Evolutionary conservation across 2,113 vertebrate genomes (phyloP).

Genomic region (Zeus faber): DNA sequence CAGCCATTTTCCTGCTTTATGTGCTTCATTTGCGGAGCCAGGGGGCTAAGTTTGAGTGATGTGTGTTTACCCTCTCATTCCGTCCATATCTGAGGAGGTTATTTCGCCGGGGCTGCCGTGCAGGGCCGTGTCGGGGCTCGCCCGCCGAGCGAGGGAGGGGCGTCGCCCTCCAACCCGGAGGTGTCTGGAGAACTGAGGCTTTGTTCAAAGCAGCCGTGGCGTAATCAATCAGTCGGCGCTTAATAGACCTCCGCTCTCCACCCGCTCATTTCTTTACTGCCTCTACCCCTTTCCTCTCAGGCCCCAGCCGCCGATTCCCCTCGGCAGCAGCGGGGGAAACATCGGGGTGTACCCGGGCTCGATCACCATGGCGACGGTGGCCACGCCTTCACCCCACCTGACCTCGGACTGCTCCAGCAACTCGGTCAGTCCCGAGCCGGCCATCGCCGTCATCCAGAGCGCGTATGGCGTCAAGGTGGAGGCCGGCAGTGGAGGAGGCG

Average conservation of each 20-base stretch:
- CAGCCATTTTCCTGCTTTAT: slow-evolving; percentile 46
- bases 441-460: slow-evolving; percentile 96
- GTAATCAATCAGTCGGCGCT: slow-evolving; percentile 11
- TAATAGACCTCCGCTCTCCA: slow-evolving; percentile 1
- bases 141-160: slow-evolving; percentile 24
- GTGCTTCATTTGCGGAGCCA: slow-evolving; percentile 45
- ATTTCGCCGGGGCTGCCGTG: slow-evolving; percentile 11
- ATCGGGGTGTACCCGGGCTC: slow-evolving; percentile 93
- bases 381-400: slow-evolving; percentile 92
- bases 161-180: not conserved
- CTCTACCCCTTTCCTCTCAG: slow-evolving; percentile 54
- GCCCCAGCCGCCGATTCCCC: slow-evolving; percentile 94
- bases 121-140: slow-evolving; percentile 27
- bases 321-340: slow-evolving; percentile 85
- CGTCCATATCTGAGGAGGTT: slow-evolving; percentile 23
- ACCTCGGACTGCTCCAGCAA: slow-evolving; percentile 98
- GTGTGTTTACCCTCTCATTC: slow-evolving; percentile 36
- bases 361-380: slow-evolving; percentile 87
- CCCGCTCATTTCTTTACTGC: not conserved
- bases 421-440: slow-evolving; percentile 94
- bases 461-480: slow-evolving; percentile 90
- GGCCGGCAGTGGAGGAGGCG: slow-evolving; percentile 42
- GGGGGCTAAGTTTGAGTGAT: slow-evolving; percentile 44
- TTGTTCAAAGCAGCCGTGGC: slow-evolving; percentile 15
- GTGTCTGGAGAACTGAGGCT: slow-evolving; percentile 10